Evolutionary conservation across 2,888 invertebrate genomes (phyloP), one percentile per base, ranked within the genome.

Genomic region (Aleiodes alternator): DNA sequence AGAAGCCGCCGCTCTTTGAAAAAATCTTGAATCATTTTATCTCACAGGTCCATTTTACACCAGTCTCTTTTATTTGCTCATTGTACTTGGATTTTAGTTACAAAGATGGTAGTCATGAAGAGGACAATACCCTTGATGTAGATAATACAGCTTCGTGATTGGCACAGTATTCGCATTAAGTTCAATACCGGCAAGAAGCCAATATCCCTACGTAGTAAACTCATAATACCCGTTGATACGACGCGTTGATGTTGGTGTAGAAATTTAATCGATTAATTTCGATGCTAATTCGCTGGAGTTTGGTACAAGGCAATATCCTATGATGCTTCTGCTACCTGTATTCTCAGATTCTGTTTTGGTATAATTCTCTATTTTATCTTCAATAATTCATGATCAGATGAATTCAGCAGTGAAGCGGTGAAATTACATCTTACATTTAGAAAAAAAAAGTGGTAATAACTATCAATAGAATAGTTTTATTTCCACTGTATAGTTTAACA

Each of bases 251-350:
- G 57, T 68, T 68, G 72, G 48, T 72, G 78, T 69, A 70, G 78
- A 72, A 71, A 80, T 81, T 81, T 81, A 80, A 83, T 84, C 78
- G 73, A 77, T 81, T 81, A 80, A 83, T 84, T 82, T 81, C 76
- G 59, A 83, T 83, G 83, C 79, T 83, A 83, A 84, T 82, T 70
- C 76, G 14, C 51, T 1, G n/a, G 14, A 56, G 64, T 64, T 64
- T 23, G 48, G 64, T 64, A 64, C 64, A 64, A 64, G 64, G 64
- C 64, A 64, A 64, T 64, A 64, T 64, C 64, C 64, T 14, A 43
- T 9, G 64, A 48, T 64, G 64, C 48, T 64, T 14, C 1, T 12
- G 48, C 34, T 16, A 9, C 16, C 64, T 8, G 7, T 43, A 48
- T 48, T 14, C 34, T 59, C 34, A 64, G 43, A 64, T 64, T 64